phyloP scores from a whole-genome alignment of 2,888 invertebrate species.

The Orchestes rusci region DNA sequence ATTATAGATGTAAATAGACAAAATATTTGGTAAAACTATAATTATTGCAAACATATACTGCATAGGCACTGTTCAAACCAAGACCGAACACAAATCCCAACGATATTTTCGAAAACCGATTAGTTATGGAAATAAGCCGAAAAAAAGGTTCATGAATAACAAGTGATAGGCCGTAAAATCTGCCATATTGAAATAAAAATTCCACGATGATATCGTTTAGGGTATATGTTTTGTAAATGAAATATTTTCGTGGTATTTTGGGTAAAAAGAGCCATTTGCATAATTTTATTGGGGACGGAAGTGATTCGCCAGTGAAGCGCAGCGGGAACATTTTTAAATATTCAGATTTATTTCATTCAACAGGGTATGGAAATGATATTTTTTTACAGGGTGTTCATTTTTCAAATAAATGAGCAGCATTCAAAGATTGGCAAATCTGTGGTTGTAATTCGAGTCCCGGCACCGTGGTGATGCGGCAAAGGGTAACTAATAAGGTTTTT shows the following conservation, averaged over 20 bases:
- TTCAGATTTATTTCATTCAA: too few relatives aligned
- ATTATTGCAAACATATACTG: too few relatives aligned
- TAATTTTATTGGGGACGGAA: slow-evolving; percentile 38
- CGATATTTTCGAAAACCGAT: too few relatives aligned
- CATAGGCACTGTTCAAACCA: too few relatives aligned
- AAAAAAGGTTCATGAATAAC: slow-evolving; percentile 31
- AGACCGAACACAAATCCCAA: too few relatives aligned
- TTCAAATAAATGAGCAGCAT: slow-evolving; percentile 15
- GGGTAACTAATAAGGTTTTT: slow-evolving; percentile 45
- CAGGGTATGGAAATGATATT: too few relatives aligned
- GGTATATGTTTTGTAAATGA: slow-evolving; percentile 40
- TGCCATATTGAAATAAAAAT: slow-evolving; percentile 36
- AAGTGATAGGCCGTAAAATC: slow-evolving; percentile 31
- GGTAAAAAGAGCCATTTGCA: slow-evolving; percentile 39
- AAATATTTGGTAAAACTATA: too few relatives aligned
- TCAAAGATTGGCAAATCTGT: slow-evolving; percentile 32
- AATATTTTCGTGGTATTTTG: slow-evolving; percentile 38
- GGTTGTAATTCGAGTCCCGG: slow-evolving; percentile 36
- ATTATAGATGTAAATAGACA: too few relatives aligned
- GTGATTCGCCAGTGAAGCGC: slow-evolving; percentile 26
- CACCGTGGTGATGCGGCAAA: slow-evolving; percentile 31
- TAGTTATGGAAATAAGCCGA: too few relatives aligned
- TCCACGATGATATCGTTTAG: slow-evolving; percentile 37
- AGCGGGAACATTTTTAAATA: background rate
- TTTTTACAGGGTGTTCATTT: too few relatives aligned